phyloP scores from a whole-genome alignment of 2,797 vertebrate genomes.

The Carduelis carduelis region DNA sequence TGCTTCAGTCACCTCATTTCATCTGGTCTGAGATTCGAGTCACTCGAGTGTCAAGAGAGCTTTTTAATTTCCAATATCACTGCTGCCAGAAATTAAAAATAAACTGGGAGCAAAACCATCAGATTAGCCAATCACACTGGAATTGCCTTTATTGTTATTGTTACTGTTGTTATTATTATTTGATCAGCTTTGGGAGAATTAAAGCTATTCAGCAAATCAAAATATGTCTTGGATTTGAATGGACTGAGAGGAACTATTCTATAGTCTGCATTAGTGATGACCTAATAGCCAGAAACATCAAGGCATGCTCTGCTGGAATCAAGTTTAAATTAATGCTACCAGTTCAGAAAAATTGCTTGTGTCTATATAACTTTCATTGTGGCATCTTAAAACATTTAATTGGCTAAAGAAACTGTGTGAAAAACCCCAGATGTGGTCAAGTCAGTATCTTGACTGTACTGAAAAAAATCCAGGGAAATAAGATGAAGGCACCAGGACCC shows the following conservation, averaged over 20 bases:
- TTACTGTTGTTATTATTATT: slow-evolving; percentile 48
- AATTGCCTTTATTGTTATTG: slow-evolving; percentile 50
- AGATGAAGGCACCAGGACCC: background rate
- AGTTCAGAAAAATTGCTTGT: slow-evolving; percentile 24
- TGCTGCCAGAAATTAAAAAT: slow-evolving; percentile 67
- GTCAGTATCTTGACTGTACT: background rate
- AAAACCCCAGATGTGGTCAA: background rate
- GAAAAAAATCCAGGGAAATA: background rate
- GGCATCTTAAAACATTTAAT: slow-evolving; percentile 24
- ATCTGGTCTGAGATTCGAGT: slow-evolving; percentile 55
- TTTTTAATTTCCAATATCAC: slow-evolving; percentile 62
- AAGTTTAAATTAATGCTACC: slow-evolving; percentile 44
- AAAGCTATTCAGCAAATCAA: slow-evolving; percentile 39
- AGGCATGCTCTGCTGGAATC: slow-evolving; percentile 10
- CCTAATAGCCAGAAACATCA: slow-evolving; percentile 20
- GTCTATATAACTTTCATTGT: background rate
- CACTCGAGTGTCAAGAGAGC: slow-evolving; percentile 57
- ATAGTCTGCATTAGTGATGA: background rate
- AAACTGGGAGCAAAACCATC: slow-evolving; percentile 54
- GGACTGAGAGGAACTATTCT: slow-evolving; percentile 14
- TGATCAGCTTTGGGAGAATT: slow-evolving; percentile 50
- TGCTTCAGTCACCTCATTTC: slow-evolving; percentile 66
- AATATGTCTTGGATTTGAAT: slow-evolving; percentile 34
- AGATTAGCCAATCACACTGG: slow-evolving; percentile 52
- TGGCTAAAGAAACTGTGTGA: background rate